Conservation (phyloP, 2,113 vertebrate species). For the Python bivittatus region DNA sequence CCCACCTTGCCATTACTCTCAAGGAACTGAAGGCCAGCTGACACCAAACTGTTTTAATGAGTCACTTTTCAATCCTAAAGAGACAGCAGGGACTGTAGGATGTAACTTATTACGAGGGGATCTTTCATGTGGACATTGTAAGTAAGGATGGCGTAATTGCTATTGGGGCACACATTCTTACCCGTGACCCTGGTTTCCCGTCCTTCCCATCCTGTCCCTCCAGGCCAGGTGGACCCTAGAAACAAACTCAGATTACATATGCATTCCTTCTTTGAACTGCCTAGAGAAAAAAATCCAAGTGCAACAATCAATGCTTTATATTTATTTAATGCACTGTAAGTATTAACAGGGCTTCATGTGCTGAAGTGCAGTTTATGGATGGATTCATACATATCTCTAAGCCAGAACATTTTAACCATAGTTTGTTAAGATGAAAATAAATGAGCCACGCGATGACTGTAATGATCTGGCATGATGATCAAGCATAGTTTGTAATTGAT, state of each 20-base stretch:
- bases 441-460: background rate
- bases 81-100: background rate
- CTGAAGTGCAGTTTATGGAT: background rate
- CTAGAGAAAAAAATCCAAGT: background rate
- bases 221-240: conserved; percentile 86
- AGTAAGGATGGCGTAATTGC: background rate
- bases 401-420: background rate
- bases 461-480: background rate
- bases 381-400: background rate
- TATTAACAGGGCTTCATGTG: background rate
- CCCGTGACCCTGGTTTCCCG: conserved; percentile 87
- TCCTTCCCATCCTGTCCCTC: conserved; percentile 93
- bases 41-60: background rate
- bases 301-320: background rate
- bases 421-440: background rate
- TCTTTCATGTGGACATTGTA: background rate
- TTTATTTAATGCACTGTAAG: background rate
- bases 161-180: conserved; percentile 40
- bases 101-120: background rate
- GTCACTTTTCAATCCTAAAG: background rate
- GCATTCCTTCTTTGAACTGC: background rate
- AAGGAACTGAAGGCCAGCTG: background rate
- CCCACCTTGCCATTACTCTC: background rate
- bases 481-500: background rate
- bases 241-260: background rate